Evolutionary conservation across 1,140 invertebrate species (phyloP), one percentile per base, ranked within the genome.

Genomic region (Portunus trituberculatus): DNA sequence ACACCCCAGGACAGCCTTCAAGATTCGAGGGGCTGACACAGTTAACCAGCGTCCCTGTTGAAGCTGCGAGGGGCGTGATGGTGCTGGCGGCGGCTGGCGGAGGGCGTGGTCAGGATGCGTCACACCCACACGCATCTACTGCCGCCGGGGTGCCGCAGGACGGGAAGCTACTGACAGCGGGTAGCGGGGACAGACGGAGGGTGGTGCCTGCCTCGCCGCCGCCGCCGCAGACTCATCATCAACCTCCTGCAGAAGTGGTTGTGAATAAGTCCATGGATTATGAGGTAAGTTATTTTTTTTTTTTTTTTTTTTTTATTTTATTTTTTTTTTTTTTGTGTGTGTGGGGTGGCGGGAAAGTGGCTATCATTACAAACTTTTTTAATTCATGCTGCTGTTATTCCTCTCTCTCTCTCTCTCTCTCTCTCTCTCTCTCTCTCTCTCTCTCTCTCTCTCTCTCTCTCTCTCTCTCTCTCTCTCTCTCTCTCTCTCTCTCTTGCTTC

Each of bases 51-150:
- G 25, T 46, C 48, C n/a, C 91, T 4, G 25, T 6, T 0, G 91
- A 93, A n/a, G 91, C 91, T 10, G 76, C 91, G 7, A 39, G 91
- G 46, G 91, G 76, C 4, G 91, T 93, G 20, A 93, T 93, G 91
- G 39, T 93, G 10, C 82, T 93, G 20, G 91, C 91, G 3, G 76
- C 91, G 8, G 76, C 82, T 83, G 46, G 67, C 4, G 83, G 76
- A 93, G 91, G 91, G 32, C 76, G 67, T 45, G 32, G 4, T 16
- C 14, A 31, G 67, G 25, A 7, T 7, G 67, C 67, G 4, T n/a
- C 67, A n/a, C 67, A 20, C 67, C 67, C 67, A 1, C 67, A 76
- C n/a, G 67, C 67, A 8, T 76, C 67, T 7, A 59, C 52, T 59
- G 52, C 52, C 52, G 52, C 52, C 12, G 39, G 39, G 39, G 67